phyloP scores from a whole-genome alignment of 2,888 invertebrate genomes.

The Leucophora obtusa region DNA sequence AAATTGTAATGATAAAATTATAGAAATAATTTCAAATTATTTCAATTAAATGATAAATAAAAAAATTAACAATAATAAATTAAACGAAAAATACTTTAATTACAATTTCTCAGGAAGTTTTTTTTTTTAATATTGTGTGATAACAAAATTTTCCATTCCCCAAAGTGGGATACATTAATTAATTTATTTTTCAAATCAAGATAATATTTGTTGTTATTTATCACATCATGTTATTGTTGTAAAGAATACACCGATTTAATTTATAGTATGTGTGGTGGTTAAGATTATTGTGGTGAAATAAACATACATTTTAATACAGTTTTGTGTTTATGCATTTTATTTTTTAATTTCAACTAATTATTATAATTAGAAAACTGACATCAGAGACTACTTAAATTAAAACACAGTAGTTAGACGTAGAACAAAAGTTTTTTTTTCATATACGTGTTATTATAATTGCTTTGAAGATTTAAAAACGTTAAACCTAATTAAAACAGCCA shows the following conservation, averaged over 20 bases:
- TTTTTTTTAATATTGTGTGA: neutral
- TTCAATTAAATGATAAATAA: neutral
- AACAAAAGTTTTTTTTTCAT: too few relatives aligned
- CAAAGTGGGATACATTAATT: slow-evolving; percentile 2
- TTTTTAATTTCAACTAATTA: too few relatives aligned
- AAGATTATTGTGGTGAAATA: neutral
- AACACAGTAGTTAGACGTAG: too few relatives aligned
- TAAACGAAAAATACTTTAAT: neutral
- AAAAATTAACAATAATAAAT: neutral
- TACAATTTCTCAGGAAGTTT: neutral
- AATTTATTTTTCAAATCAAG: slow-evolving; percentile 8
- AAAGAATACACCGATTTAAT: slow-evolving; percentile 18
- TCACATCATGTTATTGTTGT: slow-evolving; percentile 2
- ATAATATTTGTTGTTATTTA: neutral
- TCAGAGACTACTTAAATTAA: too few relatives aligned
- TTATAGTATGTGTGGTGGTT: neutral
- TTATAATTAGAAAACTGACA: too few relatives aligned
- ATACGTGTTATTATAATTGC: too few relatives aligned
- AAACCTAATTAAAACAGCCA: too few relatives aligned
- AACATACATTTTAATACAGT: neutral
- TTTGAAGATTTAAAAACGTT: too few relatives aligned
- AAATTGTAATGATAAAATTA: neutral
- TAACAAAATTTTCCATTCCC: neutral
- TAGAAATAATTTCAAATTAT: neutral
- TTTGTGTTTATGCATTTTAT: neutral